Evolutionary conservation across 2,888 invertebrate species (phyloP), one percentile per base, ranked within the genome.

Genomic region (Lottia gigantea): DNA sequence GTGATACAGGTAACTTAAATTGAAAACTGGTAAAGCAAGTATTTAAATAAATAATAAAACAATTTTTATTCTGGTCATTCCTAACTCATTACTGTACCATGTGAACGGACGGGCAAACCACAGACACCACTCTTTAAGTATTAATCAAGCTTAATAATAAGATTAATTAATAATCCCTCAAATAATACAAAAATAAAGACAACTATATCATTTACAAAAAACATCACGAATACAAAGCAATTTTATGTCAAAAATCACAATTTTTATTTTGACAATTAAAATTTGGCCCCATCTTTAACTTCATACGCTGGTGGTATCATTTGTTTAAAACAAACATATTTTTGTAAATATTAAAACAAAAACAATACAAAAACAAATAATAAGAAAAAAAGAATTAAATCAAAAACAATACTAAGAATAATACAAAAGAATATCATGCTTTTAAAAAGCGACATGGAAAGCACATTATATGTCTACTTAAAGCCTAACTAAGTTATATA

Each of bases 271-370:
- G 55, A 55, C 55, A 55, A 55, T 55, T 55, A 55, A 23, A 55
- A 55, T 55, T 55, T 55, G 55, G 55, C 55, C 55, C 55, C 55
- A 55, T 55, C 19, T 55, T 55, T 23, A 55, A 55, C 55, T 55
- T 55, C 55, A 55, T 19, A 55, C 55, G 19, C 23, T 55, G 55
- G 55, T 55, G 55, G 55, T 55, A 55, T 55, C 55, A 55, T 55
- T 23, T 55, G 23, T 55, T 23, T 23, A 23, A 55, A 55, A 55
- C 55, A 55, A 55, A 19, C 19, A 23, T 55, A 23, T 23, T 23
- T 55, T 55, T 14, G 19, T 55, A 23, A 23, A 55, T 55, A 55
- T 23, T 15, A 23, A 55, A 55, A 55, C 55, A 55, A 55, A 19
- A 55, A 23, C 23, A 23, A 55, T 23, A 23, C 23, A 11, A 23